Base-by-base conservation (phyloP, 2,888 invertebrate species). In the Lasius platythorax region DNA sequence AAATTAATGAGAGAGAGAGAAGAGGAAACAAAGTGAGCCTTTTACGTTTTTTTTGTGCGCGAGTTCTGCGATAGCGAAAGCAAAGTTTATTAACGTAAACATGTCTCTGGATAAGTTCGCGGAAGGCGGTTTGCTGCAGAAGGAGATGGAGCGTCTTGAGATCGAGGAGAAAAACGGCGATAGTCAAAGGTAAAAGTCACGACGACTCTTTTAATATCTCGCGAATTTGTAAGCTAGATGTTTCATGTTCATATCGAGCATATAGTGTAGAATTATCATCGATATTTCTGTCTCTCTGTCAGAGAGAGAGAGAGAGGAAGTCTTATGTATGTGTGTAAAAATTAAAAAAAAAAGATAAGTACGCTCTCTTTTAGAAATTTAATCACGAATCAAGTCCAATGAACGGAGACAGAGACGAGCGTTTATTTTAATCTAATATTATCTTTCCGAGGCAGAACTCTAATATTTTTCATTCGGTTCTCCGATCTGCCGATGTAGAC, bases 131-230 rank as follows among this genome's bases (percentile, higher is more conserved):
- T 87, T 89, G 83, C 91, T 94, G 83, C 94, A 93, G 87, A 94
- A 95, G 91, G 95, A 95, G 87, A 93, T 95, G 93, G 94, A 95
- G 82, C 93, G 94, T 61, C 88, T 95, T 88, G 95, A 95, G 83
- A 93, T 94, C 86, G 95, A 95, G 85, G 95, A 95, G 85, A 95
- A 94, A 88, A 95, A 94, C 86, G 94, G 93, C 87, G 94, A 95
- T 82, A 92, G 92, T 73, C 88, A 91, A 87, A 94, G 94, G 95
- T 95, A 94, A 93, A 37, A 4, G 5, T 5, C 3, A 4, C 3
- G 5, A 37, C 37, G 3, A 33, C 3, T 37, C 37, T 37, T 37
- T 37, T 5, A 37, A 37, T 5, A 37, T 0, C 4, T 37, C 3
- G 37, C 37, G 37, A 37, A 37, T 37, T 37, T 5, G 37, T 5